Evolutionary conservation across 2,888 invertebrate genomes (phyloP).

Genomic region (Punctoribates punctum): DNA sequence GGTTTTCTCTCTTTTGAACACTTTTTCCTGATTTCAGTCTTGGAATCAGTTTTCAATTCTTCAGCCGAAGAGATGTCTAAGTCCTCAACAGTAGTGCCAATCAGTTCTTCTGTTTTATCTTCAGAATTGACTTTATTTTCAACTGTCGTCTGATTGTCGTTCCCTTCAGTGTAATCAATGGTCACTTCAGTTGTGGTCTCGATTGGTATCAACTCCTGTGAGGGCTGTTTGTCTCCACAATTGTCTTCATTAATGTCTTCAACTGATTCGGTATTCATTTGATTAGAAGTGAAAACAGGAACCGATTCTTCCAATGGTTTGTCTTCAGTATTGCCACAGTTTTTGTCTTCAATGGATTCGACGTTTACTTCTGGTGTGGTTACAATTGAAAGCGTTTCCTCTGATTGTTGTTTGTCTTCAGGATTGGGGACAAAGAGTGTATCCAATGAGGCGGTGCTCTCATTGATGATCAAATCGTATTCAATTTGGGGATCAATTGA

Average conservation of each 20-base stretch:
- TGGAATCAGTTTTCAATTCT: background rate
- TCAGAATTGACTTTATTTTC: too few relatives aligned
- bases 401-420: background rate
- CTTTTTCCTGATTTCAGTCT: background rate
- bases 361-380: too few relatives aligned
- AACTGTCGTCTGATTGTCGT: too few relatives aligned
- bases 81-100: background rate
- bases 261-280: too few relatives aligned
- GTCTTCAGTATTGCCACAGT: background rate
- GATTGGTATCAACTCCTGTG: too few relatives aligned
- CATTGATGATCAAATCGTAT: constrained; percentile 2
- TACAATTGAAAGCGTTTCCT: background rate
- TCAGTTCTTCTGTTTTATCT: too few relatives aligned
- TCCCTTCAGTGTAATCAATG: too few relatives aligned
- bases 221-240: too few relatives aligned
- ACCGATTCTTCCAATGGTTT: background rate
- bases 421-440: background rate
- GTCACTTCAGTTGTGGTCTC: too few relatives aligned
- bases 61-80: background rate
- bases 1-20: background rate
- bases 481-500: constrained; percentile 21
- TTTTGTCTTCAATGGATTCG: too few relatives aligned
- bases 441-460: background rate
- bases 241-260: too few relatives aligned
- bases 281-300: too few relatives aligned